Percentiles rank a stretch among this genome's conserved stretches.
These are phyloP conservation scores for Campylomormyrus tamandua DNA, from an alignment of 2,113 vertebrate species.

Conservation along the genomic window DNA sequence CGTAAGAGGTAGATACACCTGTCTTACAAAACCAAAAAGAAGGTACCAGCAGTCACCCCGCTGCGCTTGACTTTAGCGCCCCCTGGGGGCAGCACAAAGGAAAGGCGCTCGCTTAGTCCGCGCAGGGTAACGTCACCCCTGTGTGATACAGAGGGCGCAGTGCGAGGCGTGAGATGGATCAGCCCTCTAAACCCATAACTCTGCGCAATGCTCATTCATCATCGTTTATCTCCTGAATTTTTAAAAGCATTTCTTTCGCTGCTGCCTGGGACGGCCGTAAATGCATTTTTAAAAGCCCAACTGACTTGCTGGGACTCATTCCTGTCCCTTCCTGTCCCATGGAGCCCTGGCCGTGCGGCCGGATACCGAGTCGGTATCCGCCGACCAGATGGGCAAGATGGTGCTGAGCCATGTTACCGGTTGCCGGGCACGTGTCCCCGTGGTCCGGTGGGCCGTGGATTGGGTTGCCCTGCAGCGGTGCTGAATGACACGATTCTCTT, in stretches of 20 bases:
- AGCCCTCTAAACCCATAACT: neutral
- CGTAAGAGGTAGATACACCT: neutral
- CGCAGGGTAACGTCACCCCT: neutral
- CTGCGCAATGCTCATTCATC: neutral
- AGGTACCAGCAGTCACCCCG: neutral
- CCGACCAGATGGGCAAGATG: neutral
- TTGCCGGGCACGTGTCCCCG: slow-evolving; percentile 21
- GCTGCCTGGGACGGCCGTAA: neutral
- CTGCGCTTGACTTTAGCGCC: neutral
- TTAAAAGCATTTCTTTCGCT: neutral
- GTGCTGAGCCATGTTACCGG: neutral
- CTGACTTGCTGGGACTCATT: neutral
- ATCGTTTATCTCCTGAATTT: neutral
- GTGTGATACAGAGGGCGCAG: neutral
- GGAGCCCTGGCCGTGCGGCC: neutral
- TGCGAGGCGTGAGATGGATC: neutral
- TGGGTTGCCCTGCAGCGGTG: slow-evolving; percentile 35
- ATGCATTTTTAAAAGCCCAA: neutral
- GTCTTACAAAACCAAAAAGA: neutral
- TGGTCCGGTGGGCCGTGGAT: slow-evolving; percentile 30
- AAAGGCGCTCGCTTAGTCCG: neutral
- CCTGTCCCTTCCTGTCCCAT: neutral
- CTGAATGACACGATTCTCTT: slow-evolving; percentile 44
- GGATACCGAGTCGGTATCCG: neutral
- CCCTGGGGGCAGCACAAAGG: neutral